Percentiles rank a stretch among this genome's conserved stretches.
These are phyloP conservation scores for Platalea minor DNA, from an alignment of 2,797 vertebrate genomes.

Conservation along the genomic window DNA sequence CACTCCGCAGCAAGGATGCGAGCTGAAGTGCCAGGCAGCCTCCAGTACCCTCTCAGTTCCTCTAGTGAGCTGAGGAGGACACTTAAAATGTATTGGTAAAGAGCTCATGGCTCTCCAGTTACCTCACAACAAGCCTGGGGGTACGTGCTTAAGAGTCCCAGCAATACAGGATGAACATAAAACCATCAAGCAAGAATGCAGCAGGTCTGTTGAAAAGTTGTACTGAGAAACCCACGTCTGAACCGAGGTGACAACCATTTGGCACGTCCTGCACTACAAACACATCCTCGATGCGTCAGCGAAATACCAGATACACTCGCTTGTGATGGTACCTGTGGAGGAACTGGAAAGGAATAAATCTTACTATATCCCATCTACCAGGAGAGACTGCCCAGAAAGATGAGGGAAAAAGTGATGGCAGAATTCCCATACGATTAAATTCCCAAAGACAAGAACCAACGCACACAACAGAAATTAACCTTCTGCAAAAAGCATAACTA, in stretches of 20 bases:
- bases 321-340: accelerated
- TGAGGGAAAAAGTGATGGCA: not conserved
- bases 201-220: not conserved
- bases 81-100: not conserved
- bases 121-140: not conserved
- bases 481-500: not conserved
- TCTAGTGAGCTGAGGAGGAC: not conserved
- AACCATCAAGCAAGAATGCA: not conserved
- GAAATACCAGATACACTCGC: not conserved
- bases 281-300: accelerated
- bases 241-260: not conserved
- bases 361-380: not conserved
- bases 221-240: not conserved
- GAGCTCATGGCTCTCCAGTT: not conserved
- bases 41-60: not conserved
- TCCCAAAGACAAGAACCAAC: not conserved
- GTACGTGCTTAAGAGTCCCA: not conserved
- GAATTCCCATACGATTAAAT: not conserved
- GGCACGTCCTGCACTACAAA: not conserved
- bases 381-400: not conserved
- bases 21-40: not conserved
- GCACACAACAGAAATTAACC: not conserved
- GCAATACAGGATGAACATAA: not conserved
- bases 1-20: accelerated
- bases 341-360: not conserved